Conservation (phyloP, 2,888 invertebrate genomes). For the Nowickia ferox region DNA sequence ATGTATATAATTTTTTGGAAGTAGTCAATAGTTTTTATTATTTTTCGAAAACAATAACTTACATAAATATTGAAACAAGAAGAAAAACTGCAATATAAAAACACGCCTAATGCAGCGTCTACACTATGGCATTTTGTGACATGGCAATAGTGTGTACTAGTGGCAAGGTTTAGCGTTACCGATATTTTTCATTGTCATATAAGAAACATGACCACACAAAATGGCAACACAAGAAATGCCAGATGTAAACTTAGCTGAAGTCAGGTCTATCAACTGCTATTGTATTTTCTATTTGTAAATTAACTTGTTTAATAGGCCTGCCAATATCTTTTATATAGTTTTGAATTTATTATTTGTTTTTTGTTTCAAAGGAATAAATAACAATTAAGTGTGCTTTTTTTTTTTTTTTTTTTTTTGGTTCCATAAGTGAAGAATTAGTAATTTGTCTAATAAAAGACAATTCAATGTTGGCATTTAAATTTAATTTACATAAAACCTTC, state of each 20-base stretch:
- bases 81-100: not conserved
- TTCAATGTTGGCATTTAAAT: not conserved
- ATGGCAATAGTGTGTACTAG: too few species aligned
- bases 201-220: too few species aligned
- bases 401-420: too few species aligned
- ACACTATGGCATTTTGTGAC: too few species aligned
- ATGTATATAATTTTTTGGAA: too few species aligned
- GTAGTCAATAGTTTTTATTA: not conserved
- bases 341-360: not conserved
- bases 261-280: not conserved
- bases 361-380: not conserved
- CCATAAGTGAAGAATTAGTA: not conserved
- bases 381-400: too few species aligned
- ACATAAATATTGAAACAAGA: not conserved
- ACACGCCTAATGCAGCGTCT: too few species aligned
- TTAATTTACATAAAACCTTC: constrained; percentile 29
- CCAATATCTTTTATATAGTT: not conserved
- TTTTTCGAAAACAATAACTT: not conserved
- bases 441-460: constrained; percentile 11
- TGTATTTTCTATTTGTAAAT: not conserved
- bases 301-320: not conserved
- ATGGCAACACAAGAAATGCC: too few species aligned
- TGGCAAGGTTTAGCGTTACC: too few species aligned
- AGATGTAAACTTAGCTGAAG: too few species aligned
- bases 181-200: too few species aligned